Evolutionary conservation across 2,888 invertebrate species (phyloP).

Genomic region (Epinotia demarniana): DNA sequence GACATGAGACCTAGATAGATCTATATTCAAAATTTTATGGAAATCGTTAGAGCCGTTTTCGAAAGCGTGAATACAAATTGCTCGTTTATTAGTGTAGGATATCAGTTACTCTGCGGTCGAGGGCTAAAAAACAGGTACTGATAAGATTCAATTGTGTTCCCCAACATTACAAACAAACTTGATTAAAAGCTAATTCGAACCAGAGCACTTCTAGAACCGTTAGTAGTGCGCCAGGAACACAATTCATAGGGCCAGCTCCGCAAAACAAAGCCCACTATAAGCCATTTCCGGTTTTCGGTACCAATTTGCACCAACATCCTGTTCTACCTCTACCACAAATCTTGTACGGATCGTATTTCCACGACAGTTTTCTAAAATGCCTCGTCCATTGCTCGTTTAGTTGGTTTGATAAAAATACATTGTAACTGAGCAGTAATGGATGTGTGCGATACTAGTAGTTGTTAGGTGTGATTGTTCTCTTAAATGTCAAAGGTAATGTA

Average conservation of each 20-base stretch:
- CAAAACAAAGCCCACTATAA: conserved; percentile 45
- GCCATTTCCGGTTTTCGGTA: conserved; percentile 49
- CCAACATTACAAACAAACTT: background rate
- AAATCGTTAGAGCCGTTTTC: too few species aligned
- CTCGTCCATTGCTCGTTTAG: conserved; percentile 23
- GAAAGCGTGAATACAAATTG: too few species aligned
- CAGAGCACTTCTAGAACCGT: conserved; percentile 6
- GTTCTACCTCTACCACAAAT: conserved; percentile 26
- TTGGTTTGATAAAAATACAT: fast-evolving
- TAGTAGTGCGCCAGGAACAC: conserved; percentile 22
- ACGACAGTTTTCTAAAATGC: background rate
- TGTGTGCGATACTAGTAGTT: background rate
- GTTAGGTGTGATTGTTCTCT: background rate
- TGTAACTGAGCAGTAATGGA: conserved; percentile 4
- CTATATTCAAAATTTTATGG: too few species aligned
- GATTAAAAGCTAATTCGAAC: background rate
- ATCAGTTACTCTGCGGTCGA: too few species aligned
- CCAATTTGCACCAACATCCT: conserved; percentile 45
- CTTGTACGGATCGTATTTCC: background rate
- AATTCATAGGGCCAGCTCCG: conserved; percentile 36
- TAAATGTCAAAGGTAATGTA: conserved; percentile 34
- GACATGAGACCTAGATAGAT: too few species aligned
- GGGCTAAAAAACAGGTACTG: too few species aligned
- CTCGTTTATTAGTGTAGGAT: too few species aligned
- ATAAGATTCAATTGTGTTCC: background rate